Conservation (phyloP, 2,888 invertebrate genomes). For the Idaea dimidiata region DNA sequence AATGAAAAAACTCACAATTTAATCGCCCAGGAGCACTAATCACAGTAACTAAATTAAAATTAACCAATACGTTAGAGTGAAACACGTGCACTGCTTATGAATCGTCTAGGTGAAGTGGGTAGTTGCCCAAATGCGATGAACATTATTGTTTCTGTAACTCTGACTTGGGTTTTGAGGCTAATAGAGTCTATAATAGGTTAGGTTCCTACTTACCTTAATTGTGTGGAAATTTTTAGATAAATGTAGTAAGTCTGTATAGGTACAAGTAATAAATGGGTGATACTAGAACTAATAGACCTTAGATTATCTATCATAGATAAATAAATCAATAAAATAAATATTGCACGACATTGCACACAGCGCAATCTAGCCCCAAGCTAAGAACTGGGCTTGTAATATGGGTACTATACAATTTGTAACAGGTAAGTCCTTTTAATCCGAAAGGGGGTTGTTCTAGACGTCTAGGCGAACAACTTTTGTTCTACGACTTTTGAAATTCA, state of each 20-base stretch:
- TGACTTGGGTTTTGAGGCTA: neutral
- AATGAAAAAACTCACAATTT: neutral
- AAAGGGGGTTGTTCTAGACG: too few species aligned
- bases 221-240: neutral
- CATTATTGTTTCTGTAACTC: neutral
- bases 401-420: too few species aligned
- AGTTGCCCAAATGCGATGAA: neutral
- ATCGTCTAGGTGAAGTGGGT: neutral
- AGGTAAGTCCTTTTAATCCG: too few species aligned
- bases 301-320: too few species aligned
- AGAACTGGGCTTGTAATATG: too few species aligned
- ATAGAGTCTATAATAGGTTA: neutral
- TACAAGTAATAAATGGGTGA: too few species aligned
- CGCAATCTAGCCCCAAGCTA: too few species aligned
- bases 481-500: too few species aligned
- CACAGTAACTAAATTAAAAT: neutral
- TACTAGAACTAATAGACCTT: too few species aligned
- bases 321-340: too few species aligned
- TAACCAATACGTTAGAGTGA: neutral
- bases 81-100: neutral
- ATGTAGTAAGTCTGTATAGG: neutral
- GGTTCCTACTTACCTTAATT: neutral
- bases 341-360: too few species aligned
- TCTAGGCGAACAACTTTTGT: too few species aligned
- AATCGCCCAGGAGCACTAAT: neutral